Conservation (phyloP, 1,140 invertebrate species). For the Lethocerus indicus region DNA sequence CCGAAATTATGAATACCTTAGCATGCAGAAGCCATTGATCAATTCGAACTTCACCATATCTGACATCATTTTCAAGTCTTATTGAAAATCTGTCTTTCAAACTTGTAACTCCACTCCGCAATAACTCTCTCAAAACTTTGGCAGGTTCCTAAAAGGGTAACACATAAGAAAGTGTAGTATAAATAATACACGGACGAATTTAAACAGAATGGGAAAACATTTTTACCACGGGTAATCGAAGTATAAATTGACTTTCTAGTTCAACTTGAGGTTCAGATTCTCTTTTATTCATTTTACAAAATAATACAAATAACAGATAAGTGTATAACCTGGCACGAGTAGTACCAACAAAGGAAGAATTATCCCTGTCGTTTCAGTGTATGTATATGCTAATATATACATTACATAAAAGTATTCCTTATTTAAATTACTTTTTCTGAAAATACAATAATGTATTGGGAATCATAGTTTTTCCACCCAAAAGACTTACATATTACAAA, state of each 20-base stretch:
- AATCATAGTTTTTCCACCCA: too few species aligned
- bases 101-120: conserved; percentile 50
- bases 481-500: too few species aligned
- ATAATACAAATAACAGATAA: too few species aligned
- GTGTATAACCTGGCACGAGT: too few species aligned
- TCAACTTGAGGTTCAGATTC: conserved; percentile 38
- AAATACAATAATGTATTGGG: too few species aligned
- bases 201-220: neutral
- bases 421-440: too few species aligned
- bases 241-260: conserved; percentile 77
- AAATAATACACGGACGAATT: neutral
- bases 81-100: conserved; percentile 81
- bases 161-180: neutral
- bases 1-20: conserved; percentile 43
- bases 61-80: conserved; percentile 76
- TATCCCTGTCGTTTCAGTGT: too few species aligned
- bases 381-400: too few species aligned
- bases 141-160: conserved; percentile 47
- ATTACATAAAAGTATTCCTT: too few species aligned
- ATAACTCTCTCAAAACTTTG: conserved; percentile 48
- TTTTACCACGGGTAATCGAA: conserved; percentile 58
- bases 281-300: conserved; percentile 12
- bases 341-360: too few species aligned
- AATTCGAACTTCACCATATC: conserved; percentile 75
- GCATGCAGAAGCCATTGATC: conserved; percentile 75